phyloP scores from a whole-genome alignment of 1,140 invertebrate species.

The Drosophila kurseongensis region DNA sequence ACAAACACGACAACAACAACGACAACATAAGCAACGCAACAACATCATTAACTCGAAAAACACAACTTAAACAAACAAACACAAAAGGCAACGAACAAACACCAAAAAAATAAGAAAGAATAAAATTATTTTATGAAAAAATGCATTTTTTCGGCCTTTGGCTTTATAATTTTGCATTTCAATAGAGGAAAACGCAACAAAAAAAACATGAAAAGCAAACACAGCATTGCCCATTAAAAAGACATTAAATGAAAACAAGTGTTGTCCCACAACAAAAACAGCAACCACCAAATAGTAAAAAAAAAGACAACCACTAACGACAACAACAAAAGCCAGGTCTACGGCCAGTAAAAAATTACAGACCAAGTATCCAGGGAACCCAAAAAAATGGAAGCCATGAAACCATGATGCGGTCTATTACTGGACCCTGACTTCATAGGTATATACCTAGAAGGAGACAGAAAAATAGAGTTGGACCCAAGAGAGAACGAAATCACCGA shows the following conservation, averaged over 20 bases:
- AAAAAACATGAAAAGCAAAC: conserved; percentile 9
- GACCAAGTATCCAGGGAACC: neutral
- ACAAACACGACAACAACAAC: conserved; percentile 45
- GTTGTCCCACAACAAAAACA: conserved; percentile 21
- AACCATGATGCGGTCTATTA: conserved; percentile 17
- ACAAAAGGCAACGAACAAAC: neutral
- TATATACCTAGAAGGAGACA: neutral
- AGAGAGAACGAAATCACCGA: conserved; percentile 6
- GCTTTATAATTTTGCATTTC: conserved; percentile 20
- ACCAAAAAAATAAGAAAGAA: neutral
- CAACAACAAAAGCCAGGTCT: conserved; percentile 9
- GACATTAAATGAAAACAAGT: conserved; percentile 58
- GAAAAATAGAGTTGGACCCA: neutral
- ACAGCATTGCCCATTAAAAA: conserved; percentile 56
- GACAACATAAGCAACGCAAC: conserved; percentile 38
- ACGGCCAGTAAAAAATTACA: conserved; percentile 15
- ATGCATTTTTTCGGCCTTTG: conserved; percentile 14
- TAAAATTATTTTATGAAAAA: conserved; percentile 9
- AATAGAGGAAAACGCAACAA: conserved; percentile 19
- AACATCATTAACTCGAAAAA: conserved; percentile 61
- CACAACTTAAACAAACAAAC: conserved; percentile 9
- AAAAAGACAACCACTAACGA: conserved; percentile 29
- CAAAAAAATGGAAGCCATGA: conserved; percentile 22
- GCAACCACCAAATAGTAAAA: conserved; percentile 23
- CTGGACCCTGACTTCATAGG: neutral